phyloP scores from a whole-genome alignment of 1,140 invertebrate species.

The Ceratina calcarata region DNA sequence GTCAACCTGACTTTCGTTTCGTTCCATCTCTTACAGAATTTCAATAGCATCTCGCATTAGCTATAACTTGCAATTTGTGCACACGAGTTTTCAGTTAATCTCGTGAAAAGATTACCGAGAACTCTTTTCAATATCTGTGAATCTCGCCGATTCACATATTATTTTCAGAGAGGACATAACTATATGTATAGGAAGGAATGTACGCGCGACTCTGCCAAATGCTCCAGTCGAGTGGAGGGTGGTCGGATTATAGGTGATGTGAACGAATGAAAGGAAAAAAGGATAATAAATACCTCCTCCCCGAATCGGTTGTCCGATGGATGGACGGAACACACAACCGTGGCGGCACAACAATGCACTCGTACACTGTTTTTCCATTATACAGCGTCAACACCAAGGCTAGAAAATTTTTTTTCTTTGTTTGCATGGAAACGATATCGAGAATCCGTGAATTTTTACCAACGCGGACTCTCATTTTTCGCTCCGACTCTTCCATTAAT shows the following conservation, averaged over 20 bases:
- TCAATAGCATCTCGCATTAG: background rate
- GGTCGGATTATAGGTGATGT: no score
- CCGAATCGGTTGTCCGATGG: slow-evolving; percentile 21
- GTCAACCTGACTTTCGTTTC: slow-evolving; percentile 1
- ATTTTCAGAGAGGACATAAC: no score
- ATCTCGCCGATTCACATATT: background rate
- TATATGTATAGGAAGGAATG: background rate
- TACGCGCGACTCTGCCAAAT: background rate
- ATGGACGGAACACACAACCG: slow-evolving; percentile 12
- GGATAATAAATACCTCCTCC: slow-evolving; percentile 20
- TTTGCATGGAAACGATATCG: background rate
- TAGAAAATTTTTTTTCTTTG: background rate
- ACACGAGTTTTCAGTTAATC: no score
- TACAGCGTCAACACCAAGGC: slow-evolving; percentile 36
- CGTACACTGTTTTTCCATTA: slow-evolving; percentile 69
- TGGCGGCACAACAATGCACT: background rate
- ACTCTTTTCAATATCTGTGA: background rate
- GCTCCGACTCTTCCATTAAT: background rate
- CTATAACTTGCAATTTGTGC: no score
- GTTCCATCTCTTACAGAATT: background rate
- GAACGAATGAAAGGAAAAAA: slow-evolving; percentile 17
- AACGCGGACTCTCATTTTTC: slow-evolving; percentile 14
- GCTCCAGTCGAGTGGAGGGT: background rate
- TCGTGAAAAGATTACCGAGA: background rate
- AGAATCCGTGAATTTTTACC: background rate